phyloP scores from a whole-genome alignment of 2,888 invertebrate genomes.

The Drosophila ustulata region DNA sequence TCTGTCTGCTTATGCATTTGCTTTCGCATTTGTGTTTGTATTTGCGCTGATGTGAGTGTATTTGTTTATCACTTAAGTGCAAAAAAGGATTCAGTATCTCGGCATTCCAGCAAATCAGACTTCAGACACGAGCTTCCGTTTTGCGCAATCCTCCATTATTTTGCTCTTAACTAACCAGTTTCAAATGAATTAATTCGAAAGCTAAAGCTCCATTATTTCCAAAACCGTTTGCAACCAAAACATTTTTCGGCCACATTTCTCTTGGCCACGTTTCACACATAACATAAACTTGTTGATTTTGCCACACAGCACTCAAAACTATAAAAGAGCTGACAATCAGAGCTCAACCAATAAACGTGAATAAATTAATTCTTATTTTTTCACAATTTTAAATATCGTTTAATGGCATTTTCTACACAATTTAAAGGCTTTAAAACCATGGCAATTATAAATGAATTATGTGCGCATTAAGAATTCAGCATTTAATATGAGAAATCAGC shows the following conservation, averaged over 20 bases:
- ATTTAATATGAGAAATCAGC: neutral
- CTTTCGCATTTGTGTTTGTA: constrained; percentile 56
- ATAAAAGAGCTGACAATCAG: neutral
- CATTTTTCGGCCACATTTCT: constrained; percentile 27
- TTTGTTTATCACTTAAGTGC: constrained; percentile 81
- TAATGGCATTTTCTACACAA: neutral
- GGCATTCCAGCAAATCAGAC: constrained; percentile 49
- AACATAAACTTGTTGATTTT: constrained; percentile 31
- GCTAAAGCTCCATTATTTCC: constrained; percentile 32
- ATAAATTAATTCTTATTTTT: no score
- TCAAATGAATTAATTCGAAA: constrained; percentile 78
- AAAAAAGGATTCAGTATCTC: constrained; percentile 70
- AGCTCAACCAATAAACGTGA: no score
- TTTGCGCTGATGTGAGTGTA: constrained; percentile 68
- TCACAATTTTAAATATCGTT: neutral
- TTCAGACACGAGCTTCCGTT: constrained; percentile 55
- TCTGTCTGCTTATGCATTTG: constrained; percentile 39
- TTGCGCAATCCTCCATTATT: constrained; percentile 43
- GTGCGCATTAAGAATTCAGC: neutral
- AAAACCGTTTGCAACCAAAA: constrained; percentile 21
- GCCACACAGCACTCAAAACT: neutral
- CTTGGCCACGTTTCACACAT: neutral
- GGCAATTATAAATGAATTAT: neutral
- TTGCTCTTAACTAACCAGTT: constrained; percentile 64
- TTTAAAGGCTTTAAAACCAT: neutral